phyloP scores from a whole-genome alignment of 2,888 invertebrate species.

The Entomobrya proxima region DNA sequence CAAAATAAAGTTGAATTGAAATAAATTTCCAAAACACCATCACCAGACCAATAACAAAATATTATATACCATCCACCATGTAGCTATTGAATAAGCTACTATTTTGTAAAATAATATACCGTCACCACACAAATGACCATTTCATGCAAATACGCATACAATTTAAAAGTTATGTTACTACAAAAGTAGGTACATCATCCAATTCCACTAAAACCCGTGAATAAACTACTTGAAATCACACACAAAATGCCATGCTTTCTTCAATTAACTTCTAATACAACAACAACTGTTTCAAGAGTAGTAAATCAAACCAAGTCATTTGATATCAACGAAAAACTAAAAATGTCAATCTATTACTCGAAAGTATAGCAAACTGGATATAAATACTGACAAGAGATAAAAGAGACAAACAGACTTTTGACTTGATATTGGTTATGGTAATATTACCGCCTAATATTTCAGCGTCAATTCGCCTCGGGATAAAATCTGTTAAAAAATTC shows the following conservation, averaged over 20 bases:
- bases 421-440: constrained; percentile 34
- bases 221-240: no score
- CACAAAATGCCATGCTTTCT: neutral
- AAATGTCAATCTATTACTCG: neutral
- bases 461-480: constrained; percentile 80
- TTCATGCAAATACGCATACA: neutral
- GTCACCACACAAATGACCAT: neutral
- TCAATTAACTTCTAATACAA: neutral
- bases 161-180: no score
- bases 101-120: no score
- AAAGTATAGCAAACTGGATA: neutral
- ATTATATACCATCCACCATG: neutral
- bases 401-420: constrained; percentile 4
- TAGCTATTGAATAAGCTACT: neutral
- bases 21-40: neutral
- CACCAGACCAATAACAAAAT: neutral
- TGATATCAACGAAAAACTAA: neutral
- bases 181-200: neutral
- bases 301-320: neutral
- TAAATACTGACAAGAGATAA: constrained; percentile 20
- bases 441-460: constrained; percentile 80
- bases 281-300: neutral
- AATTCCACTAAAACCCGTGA: neutral
- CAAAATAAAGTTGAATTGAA: neutral
- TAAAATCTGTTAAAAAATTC: constrained; percentile 78